phyloP scores from a whole-genome alignment of 2,113 vertebrate species.

The Chaetops frenatus region DNA sequence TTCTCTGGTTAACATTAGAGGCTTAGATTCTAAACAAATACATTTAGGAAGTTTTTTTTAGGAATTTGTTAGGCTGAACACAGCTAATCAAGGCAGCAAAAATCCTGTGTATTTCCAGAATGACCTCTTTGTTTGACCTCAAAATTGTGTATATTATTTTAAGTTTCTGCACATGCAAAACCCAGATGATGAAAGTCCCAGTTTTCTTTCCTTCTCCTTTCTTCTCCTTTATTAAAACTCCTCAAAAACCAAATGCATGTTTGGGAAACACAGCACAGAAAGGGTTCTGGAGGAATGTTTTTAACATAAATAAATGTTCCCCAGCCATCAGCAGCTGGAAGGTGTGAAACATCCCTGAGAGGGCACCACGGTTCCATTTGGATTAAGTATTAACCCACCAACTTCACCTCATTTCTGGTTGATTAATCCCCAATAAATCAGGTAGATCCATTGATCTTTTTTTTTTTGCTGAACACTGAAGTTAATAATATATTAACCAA shows the following conservation, averaged over 20 bases:
- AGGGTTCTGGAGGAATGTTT: neutral
- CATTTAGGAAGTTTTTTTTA: conserved; percentile 47
- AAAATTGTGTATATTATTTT: conserved; percentile 57
- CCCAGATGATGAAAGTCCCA: neutral
- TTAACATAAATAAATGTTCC: neutral
- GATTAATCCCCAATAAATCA: neutral
- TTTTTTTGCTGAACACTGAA: neutral
- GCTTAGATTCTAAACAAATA: conserved; percentile 42
- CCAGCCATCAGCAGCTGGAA: neutral
- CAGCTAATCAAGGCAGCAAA: conserved; percentile 53
- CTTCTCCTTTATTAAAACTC: neutral
- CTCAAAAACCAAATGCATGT: neutral
- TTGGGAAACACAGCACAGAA: neutral
- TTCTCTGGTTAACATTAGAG: conserved; percentile 35
- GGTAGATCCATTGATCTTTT: neutral
- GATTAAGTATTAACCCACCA: neutral
- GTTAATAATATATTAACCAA: neutral
- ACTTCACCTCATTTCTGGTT: neutral
- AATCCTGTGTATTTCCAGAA: conserved; percentile 38
- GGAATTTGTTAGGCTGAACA: conserved; percentile 39
- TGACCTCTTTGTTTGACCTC: conserved; percentile 54
- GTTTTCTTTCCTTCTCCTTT: neutral
- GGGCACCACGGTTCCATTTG: neutral
- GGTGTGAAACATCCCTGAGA: neutral
- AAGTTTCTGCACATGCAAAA: conserved; percentile 40